These are phyloP conservation scores for Sylvicola cinctus DNA, from an alignment of 2,888 invertebrate species.

Conservation along the genomic window DNA sequence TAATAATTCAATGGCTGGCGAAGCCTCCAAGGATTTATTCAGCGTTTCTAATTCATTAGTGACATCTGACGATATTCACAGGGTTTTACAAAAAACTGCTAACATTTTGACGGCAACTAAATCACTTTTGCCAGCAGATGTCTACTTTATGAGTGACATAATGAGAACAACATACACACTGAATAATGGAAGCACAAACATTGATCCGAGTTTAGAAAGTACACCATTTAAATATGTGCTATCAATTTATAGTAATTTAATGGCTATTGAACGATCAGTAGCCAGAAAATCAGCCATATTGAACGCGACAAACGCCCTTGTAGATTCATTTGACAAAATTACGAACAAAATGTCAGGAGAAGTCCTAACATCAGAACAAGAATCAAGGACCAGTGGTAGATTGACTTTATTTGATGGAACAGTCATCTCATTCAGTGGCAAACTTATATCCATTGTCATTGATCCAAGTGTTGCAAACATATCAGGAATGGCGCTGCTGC, in stretches of 20 bases:
- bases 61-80: background rate
- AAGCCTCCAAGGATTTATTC: background rate
- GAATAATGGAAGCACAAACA: constrained; percentile 21
- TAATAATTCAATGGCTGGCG: constrained; percentile 17
- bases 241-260: constrained; percentile 27
- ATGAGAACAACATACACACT: constrained; percentile 20
- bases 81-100: background rate
- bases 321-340: constrained; percentile 35
- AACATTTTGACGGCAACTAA: too few species aligned
- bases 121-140: constrained; percentile 33
- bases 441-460: constrained; percentile 16
- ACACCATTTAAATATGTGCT: too few species aligned
- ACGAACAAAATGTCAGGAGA: constrained; percentile 26
- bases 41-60: background rate
- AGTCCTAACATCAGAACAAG: constrained; percentile 24
- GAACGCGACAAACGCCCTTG: constrained; percentile 40
- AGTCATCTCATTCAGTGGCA: constrained; percentile 13
- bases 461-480: constrained; percentile 17
- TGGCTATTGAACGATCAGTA: constrained; percentile 23
- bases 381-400: constrained; percentile 20
- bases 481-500: constrained; percentile 17
- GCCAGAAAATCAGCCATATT: constrained; percentile 22
- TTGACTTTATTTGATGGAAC: constrained; percentile 15
- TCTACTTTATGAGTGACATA: constrained; percentile 29
- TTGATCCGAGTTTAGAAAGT: too few species aligned